Evolutionary conservation across 2,888 invertebrate species (phyloP), one percentile per base, ranked within the genome.

Genomic region (Lepetodrilus schrolli): DNA sequence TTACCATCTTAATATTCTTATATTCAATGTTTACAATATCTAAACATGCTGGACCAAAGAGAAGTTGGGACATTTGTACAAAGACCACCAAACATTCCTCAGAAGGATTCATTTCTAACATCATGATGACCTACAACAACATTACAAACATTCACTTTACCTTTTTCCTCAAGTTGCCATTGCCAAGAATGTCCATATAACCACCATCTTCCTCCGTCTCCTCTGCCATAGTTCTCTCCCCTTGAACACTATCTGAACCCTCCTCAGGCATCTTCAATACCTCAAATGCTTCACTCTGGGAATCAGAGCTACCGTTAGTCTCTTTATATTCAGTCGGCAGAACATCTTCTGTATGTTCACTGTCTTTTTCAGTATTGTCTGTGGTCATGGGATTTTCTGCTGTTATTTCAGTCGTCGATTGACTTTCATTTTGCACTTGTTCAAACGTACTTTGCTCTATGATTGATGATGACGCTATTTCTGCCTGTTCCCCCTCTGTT

Each of bases 151-250:
- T n/a, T n/a, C n/a, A n/a, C n/a, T n/a, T n/a, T 74, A 93, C 92
- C 90, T 92, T 93, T 82, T 93, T 93, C 81, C 90, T 91, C 37
- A 96, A 90, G 76, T 94, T 93, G 30, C 94, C 94, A 91, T 94
- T 95, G 13, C 95, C 95, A 73, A 96, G 92, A 71, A 96, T 92
- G 90, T 96, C 96, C 81, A 95, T 92, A 93, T 94, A 94, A 80
- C 94, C 94, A 71, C 86, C 86, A 20, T 81, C 73, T 5, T 79
- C 81, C 5, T 71, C 75, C 4, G 76, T 66, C 23, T 93, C 89
- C 58, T 76, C 47, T 51, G 26, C 37, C 7, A 38, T 50, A 30
- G 68, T 70, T 34, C 58, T 75, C 17, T 77, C 77, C 36, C 47
- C 74, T 34, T 66, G 43, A 37, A 10, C 37, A 50, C 30, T 26